Base-by-base conservation (phyloP, 1,140 invertebrate species). In the Chymomyza costata region DNA sequence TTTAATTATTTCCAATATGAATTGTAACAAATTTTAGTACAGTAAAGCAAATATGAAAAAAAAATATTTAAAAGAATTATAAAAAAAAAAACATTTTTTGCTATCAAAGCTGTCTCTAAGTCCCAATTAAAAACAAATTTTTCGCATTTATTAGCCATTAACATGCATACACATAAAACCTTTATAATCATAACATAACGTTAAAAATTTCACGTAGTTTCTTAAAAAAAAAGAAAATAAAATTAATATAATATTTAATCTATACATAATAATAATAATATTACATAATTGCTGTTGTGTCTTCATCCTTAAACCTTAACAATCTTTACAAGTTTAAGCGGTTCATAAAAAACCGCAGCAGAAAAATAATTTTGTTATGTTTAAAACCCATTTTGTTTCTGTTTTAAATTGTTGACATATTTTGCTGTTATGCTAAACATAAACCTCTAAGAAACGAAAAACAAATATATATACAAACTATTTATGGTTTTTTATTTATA, bases 281-380 rank as follows among this genome's bases (percentile, higher is more conserved):
- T 48, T 35, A 55, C 62, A 57, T 64, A 65, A 59, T 76, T 60
- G 66, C 80, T 76, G 71, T 76, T 76, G 73, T 76, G 71, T 71
- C 71, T 70, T 71, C 65, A 76, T 66, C 37, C 51, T 43, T 46
- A 38, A 21, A 47, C 56, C 50, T 30, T 31, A 54, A 37, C 49
- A 50, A 60, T 54, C 31, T 40, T 53, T 38, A 32, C 38, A 58
- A 13, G 30, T 43, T 47, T 44, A 55, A 59, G 56, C 51, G 55
- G 30, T 32, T n/a, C 11, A 32, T 21, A 16, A 45, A 10, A 25
- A 18, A 17, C n/a, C n/a, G n/a, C n/a, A n/a, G n/a, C 21, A 51
- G 7, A 44, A 21, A 54, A 21, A 30, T 30, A 7, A 40, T 58
- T 65, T 48, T 53, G 59, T 66, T 71, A 65, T 49, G 57, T 63